A percentile compares a stretch with the other conserved stretches of the same genome.
These are phyloP conservation scores for Halcyon leucocephala DNA, from an alignment of 2,797 vertebrate genomes.

Conservation along the genomic window DNA sequence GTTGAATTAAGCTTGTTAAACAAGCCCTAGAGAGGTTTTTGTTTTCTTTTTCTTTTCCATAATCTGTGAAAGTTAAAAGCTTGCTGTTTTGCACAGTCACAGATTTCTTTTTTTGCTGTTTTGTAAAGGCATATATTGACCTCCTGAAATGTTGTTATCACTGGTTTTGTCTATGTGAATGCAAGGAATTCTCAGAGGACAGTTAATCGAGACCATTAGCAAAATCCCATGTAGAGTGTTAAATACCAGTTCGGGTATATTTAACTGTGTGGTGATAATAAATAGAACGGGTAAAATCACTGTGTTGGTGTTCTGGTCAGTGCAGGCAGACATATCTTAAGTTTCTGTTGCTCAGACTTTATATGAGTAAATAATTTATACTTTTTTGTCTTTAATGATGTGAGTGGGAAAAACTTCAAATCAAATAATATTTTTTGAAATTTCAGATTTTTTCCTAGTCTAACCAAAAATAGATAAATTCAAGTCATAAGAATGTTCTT, in stretches of 20 bases:
- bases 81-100: neutral
- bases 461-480: neutral
- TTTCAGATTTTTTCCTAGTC: neutral
- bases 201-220: neutral
- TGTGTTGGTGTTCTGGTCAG: neutral
- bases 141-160: neutral
- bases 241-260: neutral
- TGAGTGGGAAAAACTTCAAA: neutral
- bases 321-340: neutral
- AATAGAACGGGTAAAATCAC: neutral
- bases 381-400: neutral
- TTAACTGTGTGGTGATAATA: neutral
- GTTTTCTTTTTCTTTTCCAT: neutral
- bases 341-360: neutral
- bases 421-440: neutral
- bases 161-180: neutral
- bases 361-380: neutral
- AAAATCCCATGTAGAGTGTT: neutral
- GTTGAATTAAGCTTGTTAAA: constrained; percentile 40
- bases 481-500: neutral
- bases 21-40: neutral
- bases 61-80: neutral
- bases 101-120: neutral
- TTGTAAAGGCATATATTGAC: neutral
- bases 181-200: neutral